phyloP scores from a whole-genome alignment of 1,140 invertebrate species.

The Drosophila eugracilis region DNA sequence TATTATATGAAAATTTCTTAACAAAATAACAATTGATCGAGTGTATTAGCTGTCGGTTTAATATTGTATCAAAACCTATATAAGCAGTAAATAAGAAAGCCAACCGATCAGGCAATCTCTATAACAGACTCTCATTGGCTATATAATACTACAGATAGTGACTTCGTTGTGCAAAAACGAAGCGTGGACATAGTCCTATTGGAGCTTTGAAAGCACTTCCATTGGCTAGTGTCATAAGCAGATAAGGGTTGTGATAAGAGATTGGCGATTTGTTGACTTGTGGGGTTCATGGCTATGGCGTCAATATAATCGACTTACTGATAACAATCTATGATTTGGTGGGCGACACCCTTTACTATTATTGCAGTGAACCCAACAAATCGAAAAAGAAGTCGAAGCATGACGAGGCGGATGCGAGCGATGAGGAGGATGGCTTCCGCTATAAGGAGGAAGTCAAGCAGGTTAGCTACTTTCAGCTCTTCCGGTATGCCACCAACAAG shows the following conservation, averaged over 20 bases:
- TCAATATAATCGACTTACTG: slow-evolving; percentile 16
- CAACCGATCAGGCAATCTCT: background rate
- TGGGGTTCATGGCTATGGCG: slow-evolving; percentile 26
- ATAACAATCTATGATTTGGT: slow-evolving; percentile 22
- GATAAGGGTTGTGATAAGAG: slow-evolving; percentile 21
- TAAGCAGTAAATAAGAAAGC: too few relatives aligned
- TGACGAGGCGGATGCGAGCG: slow-evolving; percentile 27
- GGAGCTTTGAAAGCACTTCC: slow-evolving; percentile 3
- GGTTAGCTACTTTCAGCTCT: slow-evolving; percentile 66
- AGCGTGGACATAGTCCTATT: slow-evolving; percentile 2
- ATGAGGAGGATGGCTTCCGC: slow-evolving; percentile 32
- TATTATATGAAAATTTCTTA: too few relatives aligned
- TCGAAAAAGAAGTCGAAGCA: slow-evolving; percentile 62
- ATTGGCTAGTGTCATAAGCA: slow-evolving; percentile 14
- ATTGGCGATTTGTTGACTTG: background rate
- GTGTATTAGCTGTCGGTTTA: slow-evolving; percentile 6
- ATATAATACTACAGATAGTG: slow-evolving; percentile 12
- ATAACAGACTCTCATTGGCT: background rate
- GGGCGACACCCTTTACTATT: slow-evolving; percentile 14
- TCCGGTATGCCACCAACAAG: slow-evolving; percentile 67
- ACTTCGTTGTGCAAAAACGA: background rate
- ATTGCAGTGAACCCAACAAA: slow-evolving; percentile 67
- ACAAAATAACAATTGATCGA: background rate
- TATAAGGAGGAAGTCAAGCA: slow-evolving; percentile 63
- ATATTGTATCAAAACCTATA: too few relatives aligned